Conservation (phyloP, 2,113 vertebrate species). For the Varanus komodoensis region DNA sequence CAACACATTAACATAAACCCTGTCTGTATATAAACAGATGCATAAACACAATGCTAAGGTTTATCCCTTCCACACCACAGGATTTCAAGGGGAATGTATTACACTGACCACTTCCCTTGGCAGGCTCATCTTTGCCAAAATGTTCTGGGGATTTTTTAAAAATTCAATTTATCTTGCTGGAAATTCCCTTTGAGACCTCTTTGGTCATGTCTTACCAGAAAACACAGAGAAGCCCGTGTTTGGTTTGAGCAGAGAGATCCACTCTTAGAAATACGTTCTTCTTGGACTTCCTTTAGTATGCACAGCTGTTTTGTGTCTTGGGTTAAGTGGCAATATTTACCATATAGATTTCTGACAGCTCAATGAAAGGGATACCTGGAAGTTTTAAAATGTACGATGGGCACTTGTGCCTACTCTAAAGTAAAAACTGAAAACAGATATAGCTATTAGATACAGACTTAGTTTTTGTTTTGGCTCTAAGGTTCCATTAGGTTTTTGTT, state of each 20-base stretch:
- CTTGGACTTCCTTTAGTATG: not conserved
- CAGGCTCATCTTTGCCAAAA: not conserved
- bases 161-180: not conserved
- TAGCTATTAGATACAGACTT: no score
- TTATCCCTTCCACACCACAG: not conserved
- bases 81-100: constrained; percentile 16
- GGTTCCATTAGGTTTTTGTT: no score
- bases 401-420: not conserved
- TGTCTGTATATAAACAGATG: not conserved
- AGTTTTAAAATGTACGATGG: not conserved
- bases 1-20: not conserved
- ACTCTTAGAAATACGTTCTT: not conserved
- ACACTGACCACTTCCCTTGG: constrained; percentile 14
- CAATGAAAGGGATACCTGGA: not conserved
- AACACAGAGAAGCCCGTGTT: not conserved
- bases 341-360: not conserved
- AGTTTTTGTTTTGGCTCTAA: no score
- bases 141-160: not conserved
- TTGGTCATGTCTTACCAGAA: not conserved
- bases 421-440: not conserved
- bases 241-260: not conserved
- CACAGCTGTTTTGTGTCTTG: not conserved
- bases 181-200: constrained; percentile 5
- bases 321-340: not conserved
- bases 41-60: not conserved